phyloP scores from a whole-genome alignment of 2,113 vertebrate species.

The Brachirus orientalis region DNA sequence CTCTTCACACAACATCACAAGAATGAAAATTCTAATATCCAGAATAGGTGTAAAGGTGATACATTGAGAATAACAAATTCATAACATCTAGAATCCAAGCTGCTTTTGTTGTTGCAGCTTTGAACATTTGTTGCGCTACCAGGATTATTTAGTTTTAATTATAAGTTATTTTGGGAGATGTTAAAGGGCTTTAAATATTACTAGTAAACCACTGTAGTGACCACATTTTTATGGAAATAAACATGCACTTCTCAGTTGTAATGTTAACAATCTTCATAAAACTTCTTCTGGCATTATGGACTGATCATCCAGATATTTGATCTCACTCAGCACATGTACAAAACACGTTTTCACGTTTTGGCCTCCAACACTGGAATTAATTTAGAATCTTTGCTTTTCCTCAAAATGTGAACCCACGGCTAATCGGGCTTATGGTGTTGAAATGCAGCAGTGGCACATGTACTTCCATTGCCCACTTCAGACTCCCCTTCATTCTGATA shows the following conservation, averaged over 20 bases:
- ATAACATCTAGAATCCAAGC: neutral
- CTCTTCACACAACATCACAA: neutral
- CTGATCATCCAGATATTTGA: slow-evolving; percentile 7
- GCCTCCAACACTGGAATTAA: slow-evolving; percentile 2
- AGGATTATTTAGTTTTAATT: slow-evolving; percentile 13
- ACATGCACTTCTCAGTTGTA: neutral
- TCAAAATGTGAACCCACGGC: slow-evolving; percentile 9
- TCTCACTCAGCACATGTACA: neutral
- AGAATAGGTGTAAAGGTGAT: slow-evolving; percentile 14
- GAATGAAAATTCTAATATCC: slow-evolving; percentile 1
- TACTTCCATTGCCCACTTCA: slow-evolving; percentile 60
- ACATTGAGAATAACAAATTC: slow-evolving; percentile 10
- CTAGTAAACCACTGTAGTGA: neutral
- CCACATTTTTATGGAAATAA: neutral
- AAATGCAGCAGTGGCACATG: slow-evolving; percentile 19
- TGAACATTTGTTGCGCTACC: neutral
- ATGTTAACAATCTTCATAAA: slow-evolving; percentile 12
- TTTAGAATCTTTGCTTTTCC: neutral
- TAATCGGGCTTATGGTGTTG: slow-evolving; percentile 18
- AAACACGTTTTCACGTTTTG: neutral
- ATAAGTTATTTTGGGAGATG: neutral
- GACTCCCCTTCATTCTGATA: slow-evolving; percentile 49
- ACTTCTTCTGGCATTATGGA: neutral
- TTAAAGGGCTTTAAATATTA: neutral
- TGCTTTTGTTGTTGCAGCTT: slow-evolving; percentile 20